These are phyloP conservation scores for Okamejei kenojei DNA, from an alignment of 2,797 vertebrate genomes.

Conservation along the genomic window DNA sequence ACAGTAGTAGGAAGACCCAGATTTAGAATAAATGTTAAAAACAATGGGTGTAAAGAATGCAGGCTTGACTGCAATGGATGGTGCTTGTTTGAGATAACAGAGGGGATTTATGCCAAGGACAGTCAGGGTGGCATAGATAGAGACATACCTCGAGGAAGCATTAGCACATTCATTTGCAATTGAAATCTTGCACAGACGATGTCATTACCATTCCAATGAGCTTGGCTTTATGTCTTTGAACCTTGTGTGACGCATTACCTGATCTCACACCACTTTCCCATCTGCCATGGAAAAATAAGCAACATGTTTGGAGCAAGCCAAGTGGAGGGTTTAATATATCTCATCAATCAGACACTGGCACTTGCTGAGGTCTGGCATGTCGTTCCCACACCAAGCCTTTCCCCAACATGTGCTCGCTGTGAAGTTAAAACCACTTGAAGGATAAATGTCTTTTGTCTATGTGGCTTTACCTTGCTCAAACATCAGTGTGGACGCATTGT, in stretches of 20 bases:
- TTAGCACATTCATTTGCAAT: slow-evolving; percentile 38
- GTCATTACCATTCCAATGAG: slow-evolving; percentile 35
- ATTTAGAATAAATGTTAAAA: neutral
- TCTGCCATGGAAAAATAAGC: slow-evolving; percentile 28
- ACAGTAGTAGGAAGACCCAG: neutral
- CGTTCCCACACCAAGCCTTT: slow-evolving; percentile 49
- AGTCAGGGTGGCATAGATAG: slow-evolving; percentile 20
- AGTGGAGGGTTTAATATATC: slow-evolving; percentile 33
- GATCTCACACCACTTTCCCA: slow-evolving; percentile 33
- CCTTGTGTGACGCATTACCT: slow-evolving; percentile 37
- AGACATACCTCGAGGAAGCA: slow-evolving; percentile 36
- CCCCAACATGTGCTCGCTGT: neutral
- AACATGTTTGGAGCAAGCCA: slow-evolving; percentile 25
- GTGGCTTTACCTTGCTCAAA: neutral
- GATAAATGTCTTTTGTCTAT: neutral
- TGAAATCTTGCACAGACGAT: slow-evolving; percentile 35
- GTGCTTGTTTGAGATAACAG: neutral
- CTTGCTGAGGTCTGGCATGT: slow-evolving; percentile 44
- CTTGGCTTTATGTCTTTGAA: slow-evolving; percentile 37
- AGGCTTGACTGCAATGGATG: neutral
- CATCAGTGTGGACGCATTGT: neutral
- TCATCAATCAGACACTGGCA: slow-evolving; percentile 52
- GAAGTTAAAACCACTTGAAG: neutral
- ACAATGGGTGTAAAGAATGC: neutral
- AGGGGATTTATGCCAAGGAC: slow-evolving; percentile 7